Base-by-base conservation (phyloP, 1,140 invertebrate species). In the Aporrectodea caliginosa region DNA sequence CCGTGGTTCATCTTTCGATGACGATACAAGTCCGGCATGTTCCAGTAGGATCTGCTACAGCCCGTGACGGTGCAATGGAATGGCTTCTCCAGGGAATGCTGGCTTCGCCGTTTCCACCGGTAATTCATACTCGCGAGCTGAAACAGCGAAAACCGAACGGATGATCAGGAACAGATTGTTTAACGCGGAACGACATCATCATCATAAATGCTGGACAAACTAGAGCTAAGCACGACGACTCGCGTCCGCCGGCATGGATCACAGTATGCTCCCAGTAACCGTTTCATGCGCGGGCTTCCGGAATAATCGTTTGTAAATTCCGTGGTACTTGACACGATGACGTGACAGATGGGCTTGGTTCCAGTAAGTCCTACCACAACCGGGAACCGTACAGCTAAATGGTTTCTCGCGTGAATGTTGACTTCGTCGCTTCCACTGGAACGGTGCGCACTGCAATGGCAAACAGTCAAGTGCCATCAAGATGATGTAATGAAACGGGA, bases 1-100 rank as follows among this genome's bases (percentile, higher is more conserved):
- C 43, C 43, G 43, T 58, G 43, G 43, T 58, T 58, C 43, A 58
- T 58, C 43, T 58, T 58, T 6, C 43, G 43, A 22, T 58, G 43
- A 22, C 43, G 43, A 22, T 58, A 58, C 43, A 58, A 58, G 43
- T 58, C 43, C 43, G 43, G 43, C 43, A 58, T 58, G 43, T 58
- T 58, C 43, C 43, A 58, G 43, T 58, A 58, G 43, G 43, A 58
- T 58, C 43, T 58, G 43, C 43, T 58, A 58, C 43, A 58, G 43
- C 43, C 43, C 43, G 43, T 6, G 22, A 58, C 43, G 43, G 22
- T 22, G 43, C 43, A 58, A 22, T 58, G 43, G 43, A 58, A 58
- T 58, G 43, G 43, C 43, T 58, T 58, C 43, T 58, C 43, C 6
- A 58, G 43, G 6, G 43, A 58, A 22, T 58, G 43, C 43, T 58